Base-by-base conservation (phyloP, 2,797 vertebrate genomes). In the Hylomyscus alleni region DNA sequence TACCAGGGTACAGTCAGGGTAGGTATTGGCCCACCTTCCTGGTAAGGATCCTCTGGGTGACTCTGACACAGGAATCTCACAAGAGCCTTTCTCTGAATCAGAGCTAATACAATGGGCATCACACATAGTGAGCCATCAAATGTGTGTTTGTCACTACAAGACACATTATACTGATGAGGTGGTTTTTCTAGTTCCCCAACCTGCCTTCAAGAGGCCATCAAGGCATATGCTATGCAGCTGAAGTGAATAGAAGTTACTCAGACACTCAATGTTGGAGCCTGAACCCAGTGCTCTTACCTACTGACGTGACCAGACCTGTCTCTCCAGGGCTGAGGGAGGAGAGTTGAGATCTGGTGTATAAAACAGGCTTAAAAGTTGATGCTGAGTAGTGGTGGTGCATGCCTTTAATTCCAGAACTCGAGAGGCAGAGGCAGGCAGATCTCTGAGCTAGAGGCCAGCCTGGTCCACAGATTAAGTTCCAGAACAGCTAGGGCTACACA, bases 321-420 rank as follows among this genome's bases (percentile, higher is more conserved):
- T 26, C 65, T n/a, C 26, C 40, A 58, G 52, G 8, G 84, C 40
- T 19, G 4, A 44, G 47, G 37, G 93, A 92, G 89, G 40, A 92
- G 73, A 73, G 54, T 37, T 84, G 69, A 97, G 62, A 87, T 72
- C 44, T 75, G 50, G 82, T 15, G 75, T 2, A 19, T 47, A 81
- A 95, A 92, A 90, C 62, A 62, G 44, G n/a, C 77, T 91, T 94
- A 73, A 91, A 95, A 86, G 83, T 81, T 84, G 56, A 92, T 65
- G 17, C 40, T 47, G 29, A 40, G 17, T 6, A 0, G 56, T 31
- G 37, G 26, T 62, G 58, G 26, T 14, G 17, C 26, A 20, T 3
- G 17, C 58, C 58, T 84, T 84, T 34, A 65, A 65, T 84, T 60
- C 82, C 58, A 84, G 34, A n/a, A 69, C 67, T 69, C 17, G 31